Conservation (phyloP, 2,888 invertebrate species). For the Nomada fucata region DNA sequence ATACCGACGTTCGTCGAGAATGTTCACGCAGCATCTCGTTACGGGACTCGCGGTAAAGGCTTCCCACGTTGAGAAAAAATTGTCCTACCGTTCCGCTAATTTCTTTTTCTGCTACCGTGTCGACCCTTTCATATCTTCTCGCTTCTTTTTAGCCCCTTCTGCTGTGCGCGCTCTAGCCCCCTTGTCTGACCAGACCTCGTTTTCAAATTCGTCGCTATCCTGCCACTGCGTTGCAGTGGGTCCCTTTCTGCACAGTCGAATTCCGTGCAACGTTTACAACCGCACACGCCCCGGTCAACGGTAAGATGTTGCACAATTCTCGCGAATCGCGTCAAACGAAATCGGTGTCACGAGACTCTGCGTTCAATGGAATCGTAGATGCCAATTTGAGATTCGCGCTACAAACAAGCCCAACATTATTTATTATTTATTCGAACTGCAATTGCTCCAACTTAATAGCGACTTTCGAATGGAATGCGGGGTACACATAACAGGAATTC, state of each 20-base stretch:
- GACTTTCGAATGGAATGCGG: background rate
- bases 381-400: no score
- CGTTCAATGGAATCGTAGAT: background rate
- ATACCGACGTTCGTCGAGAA: background rate
- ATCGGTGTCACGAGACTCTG: constrained; percentile 14
- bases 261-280: constrained; percentile 41
- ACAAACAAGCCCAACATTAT: no score
- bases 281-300: constrained; percentile 10
- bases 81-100: background rate
- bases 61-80: constrained; percentile 26
- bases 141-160: background rate
- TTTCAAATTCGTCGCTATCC: constrained; percentile 42
- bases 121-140: background rate
- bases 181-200: constrained; percentile 30
- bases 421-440: no score
- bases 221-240: constrained; percentile 40
- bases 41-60: background rate
- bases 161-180: background rate
- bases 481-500: background rate
- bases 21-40: background rate
- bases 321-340: constrained; percentile 37
- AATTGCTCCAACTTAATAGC: background rate
- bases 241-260: constrained; percentile 15
- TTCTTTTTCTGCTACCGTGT: background rate
- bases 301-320: constrained; percentile 36